Conservation (phyloP, 2,888 invertebrate genomes). For the Calliopum simillimum region DNA sequence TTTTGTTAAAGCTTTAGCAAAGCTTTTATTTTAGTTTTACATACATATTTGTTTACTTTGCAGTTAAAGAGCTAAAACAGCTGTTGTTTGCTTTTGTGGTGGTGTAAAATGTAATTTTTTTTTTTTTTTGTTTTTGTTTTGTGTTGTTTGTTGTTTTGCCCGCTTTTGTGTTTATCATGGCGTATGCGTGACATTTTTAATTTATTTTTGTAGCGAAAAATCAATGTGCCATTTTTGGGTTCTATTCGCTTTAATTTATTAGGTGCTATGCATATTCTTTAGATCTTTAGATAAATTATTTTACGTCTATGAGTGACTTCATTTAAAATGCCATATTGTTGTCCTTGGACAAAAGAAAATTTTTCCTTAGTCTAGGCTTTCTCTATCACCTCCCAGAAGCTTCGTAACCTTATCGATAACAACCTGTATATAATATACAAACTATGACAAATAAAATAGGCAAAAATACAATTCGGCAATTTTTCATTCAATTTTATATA, state of each 20-base stretch:
- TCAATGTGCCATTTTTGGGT: neutral
- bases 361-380: too few relatives aligned
- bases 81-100: neutral
- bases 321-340: neutral
- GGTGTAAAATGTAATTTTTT: neutral
- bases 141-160: neutral
- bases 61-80: neutral
- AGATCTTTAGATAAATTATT: neutral
- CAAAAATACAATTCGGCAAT: too few relatives aligned
- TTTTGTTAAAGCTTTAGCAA: too few relatives aligned
- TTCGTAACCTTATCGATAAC: too few relatives aligned
- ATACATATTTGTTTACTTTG: neutral
- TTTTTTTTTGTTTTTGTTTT: neutral
- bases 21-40: neutral
- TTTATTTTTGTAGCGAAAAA: too few relatives aligned
- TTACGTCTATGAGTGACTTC: neutral
- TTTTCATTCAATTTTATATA: too few relatives aligned
- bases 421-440: too few relatives aligned
- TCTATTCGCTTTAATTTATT: neutral
- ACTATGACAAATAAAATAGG: too few relatives aligned
- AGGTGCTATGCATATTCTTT: neutral
- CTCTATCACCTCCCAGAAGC: too few relatives aligned
- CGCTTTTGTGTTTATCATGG: neutral
- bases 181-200: neutral
- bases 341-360: too few relatives aligned